Conservation (phyloP, 53 echinoderm and acorn worm genomes). For the Actinopyga echinites region DNA sequence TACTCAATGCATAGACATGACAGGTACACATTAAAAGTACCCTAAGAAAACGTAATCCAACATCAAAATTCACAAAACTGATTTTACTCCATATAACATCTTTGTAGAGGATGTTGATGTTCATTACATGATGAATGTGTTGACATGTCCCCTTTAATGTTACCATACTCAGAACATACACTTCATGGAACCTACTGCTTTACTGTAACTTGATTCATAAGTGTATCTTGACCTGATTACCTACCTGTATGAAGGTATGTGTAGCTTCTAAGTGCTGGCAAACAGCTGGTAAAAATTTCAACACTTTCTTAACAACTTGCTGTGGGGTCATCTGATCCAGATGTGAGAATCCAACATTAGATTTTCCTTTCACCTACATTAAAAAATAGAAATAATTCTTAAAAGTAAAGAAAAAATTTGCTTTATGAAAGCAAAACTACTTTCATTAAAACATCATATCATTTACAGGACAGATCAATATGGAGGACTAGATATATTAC, state of each 20-base stretch:
- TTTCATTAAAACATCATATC: not conserved
- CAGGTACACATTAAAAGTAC: no score
- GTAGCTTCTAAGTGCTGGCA: constrained; percentile 91
- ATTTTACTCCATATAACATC: no score
- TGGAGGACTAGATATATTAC: no score
- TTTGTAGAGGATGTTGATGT: no score
- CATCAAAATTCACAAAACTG: no score
- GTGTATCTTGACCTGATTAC: constrained; percentile 15
- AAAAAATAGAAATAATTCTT: not conserved
- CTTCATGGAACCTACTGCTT: no score
- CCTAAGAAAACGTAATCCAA: no score
- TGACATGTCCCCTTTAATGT: no score
- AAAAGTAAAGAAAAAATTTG: not conserved
- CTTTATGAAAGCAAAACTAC: not conserved
- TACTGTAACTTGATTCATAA: constrained; percentile 43
- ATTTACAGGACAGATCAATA: no score
- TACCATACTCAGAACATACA: no score
- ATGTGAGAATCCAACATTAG: constrained; percentile 72
- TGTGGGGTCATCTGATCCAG: constrained; percentile 61
- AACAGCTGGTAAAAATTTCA: constrained; percentile 80
- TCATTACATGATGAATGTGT: no score
- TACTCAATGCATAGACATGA: no score
- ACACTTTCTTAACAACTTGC: constrained; percentile 71
- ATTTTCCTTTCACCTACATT: constrained; percentile 71
- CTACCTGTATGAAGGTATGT: constrained; percentile 84